These are phyloP conservation scores for Hippolais icterina DNA, from an alignment of 2,113 vertebrate species.

Conservation along the genomic window DNA sequence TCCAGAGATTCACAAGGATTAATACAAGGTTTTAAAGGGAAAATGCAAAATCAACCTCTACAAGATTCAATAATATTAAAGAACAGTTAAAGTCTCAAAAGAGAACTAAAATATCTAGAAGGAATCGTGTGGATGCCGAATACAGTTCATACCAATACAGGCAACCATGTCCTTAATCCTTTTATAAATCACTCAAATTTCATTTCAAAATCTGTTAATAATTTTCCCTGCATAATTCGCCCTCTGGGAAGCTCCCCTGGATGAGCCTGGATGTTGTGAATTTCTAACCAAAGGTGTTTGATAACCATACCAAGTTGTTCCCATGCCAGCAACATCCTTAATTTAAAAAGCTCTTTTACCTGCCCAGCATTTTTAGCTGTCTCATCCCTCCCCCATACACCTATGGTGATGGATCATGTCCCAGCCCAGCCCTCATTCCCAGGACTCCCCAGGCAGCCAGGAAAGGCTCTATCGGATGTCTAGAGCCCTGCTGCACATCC, in stretches of 20 bases:
- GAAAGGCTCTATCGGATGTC: background rate
- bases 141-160: background rate
- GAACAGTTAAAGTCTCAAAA: background rate
- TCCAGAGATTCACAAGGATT: background rate
- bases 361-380: background rate
- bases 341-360: background rate
- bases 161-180: background rate
- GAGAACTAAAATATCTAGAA: background rate
- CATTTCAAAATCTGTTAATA: constrained; percentile 26
- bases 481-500: background rate
- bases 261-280: background rate
- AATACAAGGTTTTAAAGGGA: background rate
- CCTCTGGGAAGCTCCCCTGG: background rate
- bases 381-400: background rate
- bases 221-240: background rate
- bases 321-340: background rate
- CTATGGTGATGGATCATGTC: background rate
- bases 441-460: background rate
- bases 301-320: constrained; percentile 19
- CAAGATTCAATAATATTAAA: background rate
- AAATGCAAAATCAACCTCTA: background rate
- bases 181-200: background rate
- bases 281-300: constrained; percentile 15
- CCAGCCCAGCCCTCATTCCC: background rate
- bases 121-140: background rate